phyloP scores from a whole-genome alignment of 2,113 vertebrate genomes.

The Natator depressus region DNA sequence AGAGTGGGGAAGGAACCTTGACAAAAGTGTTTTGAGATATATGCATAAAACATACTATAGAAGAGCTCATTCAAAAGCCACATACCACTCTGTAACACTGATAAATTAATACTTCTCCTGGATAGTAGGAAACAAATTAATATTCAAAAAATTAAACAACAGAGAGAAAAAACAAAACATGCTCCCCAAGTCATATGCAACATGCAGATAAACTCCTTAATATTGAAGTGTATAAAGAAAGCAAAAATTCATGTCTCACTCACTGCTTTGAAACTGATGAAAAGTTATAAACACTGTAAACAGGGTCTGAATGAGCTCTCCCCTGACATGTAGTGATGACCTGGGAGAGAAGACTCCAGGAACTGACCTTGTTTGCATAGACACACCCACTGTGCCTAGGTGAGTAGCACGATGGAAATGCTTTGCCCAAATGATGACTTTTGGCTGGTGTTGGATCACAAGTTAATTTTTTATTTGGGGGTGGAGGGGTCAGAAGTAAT shows the following conservation, averaged over 20 bases:
- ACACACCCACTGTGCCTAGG: background rate
- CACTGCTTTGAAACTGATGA: conserved; percentile 10
- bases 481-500: background rate
- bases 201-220: conserved; percentile 7
- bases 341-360: background rate
- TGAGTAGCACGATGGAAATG: background rate
- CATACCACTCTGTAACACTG: background rate
- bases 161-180: background rate
- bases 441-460: background rate
- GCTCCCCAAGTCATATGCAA: background rate
- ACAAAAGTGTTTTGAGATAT: background rate
- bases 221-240: background rate
- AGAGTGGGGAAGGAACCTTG: too few relatives aligned
- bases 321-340: background rate
- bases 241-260: background rate
- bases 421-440: background rate
- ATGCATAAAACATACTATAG: background rate
- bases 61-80: background rate
- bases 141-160: background rate
- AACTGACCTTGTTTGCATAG: background rate
- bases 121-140: background rate
- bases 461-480: background rate
- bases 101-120: background rate
- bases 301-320: background rate
- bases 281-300: conserved; percentile 25